Conservation (phyloP, 2,797 vertebrate genomes). For the Lutjanus argentimaculatus region DNA sequence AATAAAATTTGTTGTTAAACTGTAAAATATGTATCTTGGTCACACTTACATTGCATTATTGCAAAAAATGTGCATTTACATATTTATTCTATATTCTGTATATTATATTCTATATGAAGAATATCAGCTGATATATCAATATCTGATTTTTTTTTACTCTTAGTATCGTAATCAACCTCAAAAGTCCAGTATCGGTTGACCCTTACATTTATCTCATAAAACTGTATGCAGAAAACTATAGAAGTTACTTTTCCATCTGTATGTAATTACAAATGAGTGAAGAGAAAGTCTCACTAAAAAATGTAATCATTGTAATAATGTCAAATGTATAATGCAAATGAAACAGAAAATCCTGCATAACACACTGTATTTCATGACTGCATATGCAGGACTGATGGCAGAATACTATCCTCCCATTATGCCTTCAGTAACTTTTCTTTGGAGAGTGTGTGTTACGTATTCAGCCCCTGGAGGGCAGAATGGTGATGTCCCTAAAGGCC, state of each 20-base stretch:
- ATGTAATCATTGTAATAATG: not conserved
- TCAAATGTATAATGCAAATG: not conserved
- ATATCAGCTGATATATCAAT: too few species aligned
- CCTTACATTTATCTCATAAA: not conserved
- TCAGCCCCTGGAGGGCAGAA: conserved; percentile 79
- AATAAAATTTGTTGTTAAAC: too few species aligned
- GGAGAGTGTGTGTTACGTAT: conserved; percentile 63
- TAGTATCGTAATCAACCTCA: too few species aligned
- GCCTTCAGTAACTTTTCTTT: conserved; percentile 58
- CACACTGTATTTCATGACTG: conserved; percentile 26
- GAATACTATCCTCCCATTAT: conserved; percentile 22
- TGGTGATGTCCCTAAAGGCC: conserved; percentile 73
- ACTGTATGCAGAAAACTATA: not conserved
- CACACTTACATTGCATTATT: too few species aligned
- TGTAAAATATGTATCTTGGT: too few species aligned
- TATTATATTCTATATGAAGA: too few species aligned
- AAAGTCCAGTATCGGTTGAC: too few species aligned
- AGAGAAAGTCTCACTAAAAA: not conserved
- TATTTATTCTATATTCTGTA: too few species aligned
- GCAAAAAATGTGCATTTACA: too few species aligned
- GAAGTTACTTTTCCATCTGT: not conserved
- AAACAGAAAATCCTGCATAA: not conserved
- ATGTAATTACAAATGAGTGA: conserved; percentile 3
- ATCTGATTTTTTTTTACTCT: too few species aligned
- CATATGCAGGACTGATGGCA: conserved; percentile 30